phyloP scores from a whole-genome alignment of 2,888 invertebrate genomes.

The Tuta absoluta region DNA sequence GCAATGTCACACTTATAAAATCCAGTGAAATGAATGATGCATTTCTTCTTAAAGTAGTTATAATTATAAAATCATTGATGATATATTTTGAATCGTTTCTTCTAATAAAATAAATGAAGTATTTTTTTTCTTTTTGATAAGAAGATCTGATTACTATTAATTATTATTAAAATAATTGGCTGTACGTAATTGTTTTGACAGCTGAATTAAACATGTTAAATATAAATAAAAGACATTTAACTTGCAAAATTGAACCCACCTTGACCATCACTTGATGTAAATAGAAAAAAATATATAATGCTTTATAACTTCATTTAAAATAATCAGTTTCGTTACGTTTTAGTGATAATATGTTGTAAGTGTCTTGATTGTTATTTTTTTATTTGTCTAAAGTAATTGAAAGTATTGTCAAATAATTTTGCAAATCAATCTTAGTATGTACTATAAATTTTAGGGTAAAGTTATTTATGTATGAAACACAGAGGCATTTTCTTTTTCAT shows the following conservation, averaged over 20 bases:
- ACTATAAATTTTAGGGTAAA: neutral
- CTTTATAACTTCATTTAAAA: conserved; percentile 9
- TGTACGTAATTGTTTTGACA: conserved; percentile 1
- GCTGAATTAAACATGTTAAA: neutral
- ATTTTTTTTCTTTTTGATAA: neutral
- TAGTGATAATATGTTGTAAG: conserved; percentile 42
- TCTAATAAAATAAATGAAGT: neutral
- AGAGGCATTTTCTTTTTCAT: neutral
- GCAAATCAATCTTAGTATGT: conserved; percentile 29
- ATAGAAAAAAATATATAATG: conserved; percentile 8
- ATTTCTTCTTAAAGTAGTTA: neutral
- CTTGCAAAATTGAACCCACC: neutral
- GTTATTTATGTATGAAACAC: neutral
- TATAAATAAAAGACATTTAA: neutral
- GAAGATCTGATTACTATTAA: neutral
- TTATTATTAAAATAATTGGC: neutral
- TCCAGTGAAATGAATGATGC: neutral
- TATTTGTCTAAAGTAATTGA: conserved; percentile 21
- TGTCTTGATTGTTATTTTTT: conserved; percentile 36
- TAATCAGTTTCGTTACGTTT: conserved; percentile 37
- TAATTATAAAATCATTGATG: neutral
- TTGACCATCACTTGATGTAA: conserved; percentile 17
- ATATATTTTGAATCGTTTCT: neutral
- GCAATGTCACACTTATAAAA: neutral
- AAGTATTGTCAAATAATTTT: conserved; percentile 36